A percentile compares a stretch with the other conserved stretches of the same genome.
These are phyloP conservation scores for Gymnocypris eckloni DNA, from an alignment of 2,797 vertebrate species.

Conservation along the genomic window DNA sequence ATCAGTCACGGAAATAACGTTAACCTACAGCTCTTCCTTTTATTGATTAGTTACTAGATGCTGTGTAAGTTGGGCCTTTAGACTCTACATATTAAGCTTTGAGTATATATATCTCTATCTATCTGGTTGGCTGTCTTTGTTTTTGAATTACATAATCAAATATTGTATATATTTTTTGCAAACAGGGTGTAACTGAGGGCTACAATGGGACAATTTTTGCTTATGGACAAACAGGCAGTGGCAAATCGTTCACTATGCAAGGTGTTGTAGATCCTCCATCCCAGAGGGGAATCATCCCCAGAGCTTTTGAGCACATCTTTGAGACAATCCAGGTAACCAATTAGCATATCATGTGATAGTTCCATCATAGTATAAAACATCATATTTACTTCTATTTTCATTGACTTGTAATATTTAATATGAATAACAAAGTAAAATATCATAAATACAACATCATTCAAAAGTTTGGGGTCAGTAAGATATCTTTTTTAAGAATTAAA, in stretches of 20 bases:
- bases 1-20: constrained; percentile 17
- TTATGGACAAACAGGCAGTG: constrained; percentile 91
- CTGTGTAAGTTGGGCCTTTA: neutral
- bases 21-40: constrained; percentile 51
- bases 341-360: neutral
- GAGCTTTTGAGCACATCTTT: constrained; percentile 90
- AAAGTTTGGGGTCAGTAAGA: neutral
- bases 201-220: constrained; percentile 94
- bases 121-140: neutral
- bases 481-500: neutral
- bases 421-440: neutral
- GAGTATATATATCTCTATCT: neutral
- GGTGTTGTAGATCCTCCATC: constrained; percentile 78
- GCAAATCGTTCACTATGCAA: constrained; percentile 94
- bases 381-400: neutral
- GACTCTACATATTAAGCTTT: neutral
- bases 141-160: neutral
- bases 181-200: constrained; percentile 88
- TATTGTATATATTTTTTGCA: constrained; percentile 1
- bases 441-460: neutral
- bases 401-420: neutral
- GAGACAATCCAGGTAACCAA: constrained; percentile 81
- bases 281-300: constrained; percentile 87
- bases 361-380: neutral
- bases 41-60: constrained; percentile 52